Base-by-base conservation (phyloP, 2,888 invertebrate genomes). In the Hirudinaria manillensis region DNA sequence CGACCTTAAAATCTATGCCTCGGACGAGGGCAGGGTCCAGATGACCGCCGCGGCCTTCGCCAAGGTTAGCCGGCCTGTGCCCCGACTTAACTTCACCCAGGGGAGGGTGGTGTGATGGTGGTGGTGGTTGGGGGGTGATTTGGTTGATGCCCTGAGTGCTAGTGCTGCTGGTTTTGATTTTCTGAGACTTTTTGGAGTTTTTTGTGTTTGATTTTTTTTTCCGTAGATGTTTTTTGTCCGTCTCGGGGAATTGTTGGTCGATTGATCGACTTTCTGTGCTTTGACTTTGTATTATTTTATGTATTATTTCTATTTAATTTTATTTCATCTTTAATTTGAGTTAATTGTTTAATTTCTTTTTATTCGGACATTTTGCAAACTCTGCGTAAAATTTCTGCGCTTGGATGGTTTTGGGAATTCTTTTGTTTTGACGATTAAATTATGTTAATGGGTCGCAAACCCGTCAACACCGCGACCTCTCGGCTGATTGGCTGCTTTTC, bases 21-120 rank as follows among this genome's bases (percentile, higher is more conserved):
- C 97, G 0, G 99, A 99, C 85, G 99, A 99, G 85, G 99, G 99
- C 2, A 89, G 99, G 76, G 99, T 99, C 2, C 99, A 99, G 87
- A 99, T 99, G 97, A 99, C 99, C 0, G 99, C 99, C 0, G 99
- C 99, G 0, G 99, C 99, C 1, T 99, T 99, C 86, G 96, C 99
- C 2, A 99, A 98, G 83, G 87, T 87, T 77, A 29, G 72, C 21
- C 19, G 19, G 10, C 45, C 13, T 16, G 13, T 16, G 10, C 38
- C 38, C 10, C 45, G 13, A 19, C 6, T 71, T 71, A 10, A 10
- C 10, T 10, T 16, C 45, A 16, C 45, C 45, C 10, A 16, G 45
- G 45, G 3, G 10, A 36, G 36, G 36, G 36, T 36, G 36, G 36
- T 3, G 36, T 36, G 10, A 36, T n/a, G n/a, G n/a, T n/a, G n/a